Base-by-base conservation (phyloP, 2,797 vertebrate species). In the Netta rufina region DNA sequence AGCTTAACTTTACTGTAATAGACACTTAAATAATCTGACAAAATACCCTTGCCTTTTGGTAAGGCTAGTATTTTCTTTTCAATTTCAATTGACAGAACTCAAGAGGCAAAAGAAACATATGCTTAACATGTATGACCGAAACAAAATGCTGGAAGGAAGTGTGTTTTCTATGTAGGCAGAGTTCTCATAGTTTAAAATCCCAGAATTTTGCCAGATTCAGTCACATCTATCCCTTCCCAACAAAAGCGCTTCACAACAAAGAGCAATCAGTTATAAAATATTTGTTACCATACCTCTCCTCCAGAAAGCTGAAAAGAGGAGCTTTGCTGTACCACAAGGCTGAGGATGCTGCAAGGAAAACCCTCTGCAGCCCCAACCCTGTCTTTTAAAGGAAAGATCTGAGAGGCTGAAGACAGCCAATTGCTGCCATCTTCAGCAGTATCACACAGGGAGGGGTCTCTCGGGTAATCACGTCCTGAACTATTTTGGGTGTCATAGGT, bases 281-380 rank as follows among this genome's bases (percentile, higher is more conserved):
- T 71, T 81, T 78, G 41, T 87, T 70, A 70, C 54, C 53, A 5
- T 95, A 96, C 95, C 88, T 88, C 13, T 93, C 18, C 41, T 75
- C 33, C 0, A 0, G n/a, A 72, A 86, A 62, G 57, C 43, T 1
- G 13, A 70, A 87, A 66, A 57, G 73, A 83, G 58, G 60, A 77
- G 4, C 25, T 27, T 67, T 84, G 53, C 66, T 84, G 51, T 32
- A 33, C 28, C 47, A 38, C 80, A 27, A 41, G 36, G n/a, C 17
- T 82, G 71, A 56, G 53, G 47, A 38, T 12, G 8, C 39, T 39
- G 60, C 43, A 73, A 27, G 14, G 61, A 73, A 84, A 66, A 56
- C 7, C 6, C 43, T 39, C 47, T 65, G 9, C 9, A 45, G 28
- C 5, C 9, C 32, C 4, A 0, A 22, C 9, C 8, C 3, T 0